Percentiles rank a stretch among this genome's conserved stretches.
These are phyloP conservation scores for Drosophila meridionalis DNA, from an alignment of 2,888 invertebrate species.

Conservation along the genomic window DNA sequence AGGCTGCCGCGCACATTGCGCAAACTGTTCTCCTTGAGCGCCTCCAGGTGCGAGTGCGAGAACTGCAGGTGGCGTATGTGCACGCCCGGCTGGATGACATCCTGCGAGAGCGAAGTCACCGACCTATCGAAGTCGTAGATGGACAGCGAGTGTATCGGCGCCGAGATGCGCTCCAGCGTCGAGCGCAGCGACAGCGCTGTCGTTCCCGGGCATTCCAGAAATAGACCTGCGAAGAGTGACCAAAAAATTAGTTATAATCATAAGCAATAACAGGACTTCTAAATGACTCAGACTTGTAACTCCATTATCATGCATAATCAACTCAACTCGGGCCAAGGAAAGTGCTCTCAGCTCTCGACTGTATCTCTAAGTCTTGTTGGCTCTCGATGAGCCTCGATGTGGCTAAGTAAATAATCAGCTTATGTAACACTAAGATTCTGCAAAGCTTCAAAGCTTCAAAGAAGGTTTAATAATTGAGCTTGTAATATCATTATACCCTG, in stretches of 20 bases:
- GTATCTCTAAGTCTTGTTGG: neutral
- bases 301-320: neutral
- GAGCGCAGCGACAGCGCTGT: conserved; percentile 90
- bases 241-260: too few species aligned
- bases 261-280: too few species aligned
- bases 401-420: neutral
- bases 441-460: neutral
- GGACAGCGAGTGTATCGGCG: conserved; percentile 92
- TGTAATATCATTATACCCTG: neutral
- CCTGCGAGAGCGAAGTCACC: conserved; percentile 90
- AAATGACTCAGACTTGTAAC: too few species aligned
- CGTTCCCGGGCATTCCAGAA: conserved; percentile 94
- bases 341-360: neutral
- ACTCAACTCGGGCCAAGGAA: neutral
- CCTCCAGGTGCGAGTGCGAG: conserved; percentile 90
- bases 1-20: conserved; percentile 90
- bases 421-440: neutral
- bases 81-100: conserved; percentile 89
- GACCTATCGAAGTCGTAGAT: conserved; percentile 95
- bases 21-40: conserved; percentile 91
- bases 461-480: neutral
- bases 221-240: conserved; percentile 87
- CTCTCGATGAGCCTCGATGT: neutral
- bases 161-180: conserved; percentile 89
- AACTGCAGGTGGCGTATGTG: conserved; percentile 91